These are phyloP conservation scores for Barypeithes pellucidus DNA, from an alignment of 2,888 invertebrate species.

Conservation along the genomic window DNA sequence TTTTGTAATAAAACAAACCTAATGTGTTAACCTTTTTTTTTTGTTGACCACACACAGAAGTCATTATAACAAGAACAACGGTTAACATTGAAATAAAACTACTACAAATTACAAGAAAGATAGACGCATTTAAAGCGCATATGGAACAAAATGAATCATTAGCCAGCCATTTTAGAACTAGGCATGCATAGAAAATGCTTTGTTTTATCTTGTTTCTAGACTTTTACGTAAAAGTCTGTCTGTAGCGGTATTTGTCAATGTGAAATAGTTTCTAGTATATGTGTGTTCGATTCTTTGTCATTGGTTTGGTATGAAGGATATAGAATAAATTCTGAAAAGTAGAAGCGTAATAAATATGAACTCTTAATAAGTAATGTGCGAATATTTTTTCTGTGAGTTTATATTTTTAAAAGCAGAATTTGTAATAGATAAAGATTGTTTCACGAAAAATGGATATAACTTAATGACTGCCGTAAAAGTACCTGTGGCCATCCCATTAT, in stretches of 20 bases:
- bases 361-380: no score
- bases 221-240: conserved; percentile 9
- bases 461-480: no score
- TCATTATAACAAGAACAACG: conserved; percentile 14
- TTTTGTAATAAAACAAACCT: neutral
- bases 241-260: conserved; percentile 5
- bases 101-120: conserved; percentile 12
- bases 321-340: no score
- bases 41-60: conserved; percentile 10
- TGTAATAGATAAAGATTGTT: no score
- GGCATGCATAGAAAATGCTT: conserved; percentile 3
- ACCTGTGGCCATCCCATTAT: no score
- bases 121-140: conserved; percentile 8
- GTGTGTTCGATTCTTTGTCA: neutral
- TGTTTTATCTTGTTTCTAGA: conserved; percentile 1
- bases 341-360: no score
- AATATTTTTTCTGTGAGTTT: no score
- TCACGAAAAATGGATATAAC: no score
- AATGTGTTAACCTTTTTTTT: neutral
- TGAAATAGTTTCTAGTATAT: neutral
- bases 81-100: conserved; percentile 15
- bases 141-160: conserved; percentile 19
- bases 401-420: no score
- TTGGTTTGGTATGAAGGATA: neutral
- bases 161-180: conserved; percentile 7